A percentile compares a stretch with the other conserved stretches of the same genome.
Conservation (phyloP, 2,113 vertebrate species). For the Pogona vitticeps region DNA sequence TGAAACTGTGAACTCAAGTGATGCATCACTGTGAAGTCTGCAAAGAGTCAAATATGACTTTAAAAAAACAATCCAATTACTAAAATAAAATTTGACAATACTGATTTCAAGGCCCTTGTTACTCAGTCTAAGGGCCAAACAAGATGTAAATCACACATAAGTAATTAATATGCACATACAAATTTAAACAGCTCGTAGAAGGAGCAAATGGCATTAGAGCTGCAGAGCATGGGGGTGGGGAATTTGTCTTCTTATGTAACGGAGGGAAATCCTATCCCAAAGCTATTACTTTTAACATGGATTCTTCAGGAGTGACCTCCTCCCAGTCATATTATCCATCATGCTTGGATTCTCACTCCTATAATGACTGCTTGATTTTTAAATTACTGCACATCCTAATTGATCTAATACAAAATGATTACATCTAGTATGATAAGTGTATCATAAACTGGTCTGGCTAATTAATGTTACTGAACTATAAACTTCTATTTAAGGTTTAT, state of each 20-base stretch:
- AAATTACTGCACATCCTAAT: neutral
- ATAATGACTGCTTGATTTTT: too few relatives aligned
- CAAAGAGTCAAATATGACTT: too few relatives aligned
- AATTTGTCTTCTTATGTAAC: too few relatives aligned
- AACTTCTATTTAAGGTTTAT: conserved; percentile 75
- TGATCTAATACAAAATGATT: neutral
- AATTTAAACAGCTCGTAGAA: neutral
- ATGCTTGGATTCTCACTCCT: too few relatives aligned
- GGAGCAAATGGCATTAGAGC: neutral
- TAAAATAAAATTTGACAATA: neutral
- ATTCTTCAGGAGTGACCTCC: too few relatives aligned
- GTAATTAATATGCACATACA: neutral
- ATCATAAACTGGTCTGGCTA: neutral
- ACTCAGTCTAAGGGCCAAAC: neutral
- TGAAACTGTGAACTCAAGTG: too few relatives aligned
- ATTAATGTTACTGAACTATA: conserved; percentile 70
- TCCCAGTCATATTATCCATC: too few relatives aligned
- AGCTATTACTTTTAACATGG: too few relatives aligned
- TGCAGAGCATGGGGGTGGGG: neutral
- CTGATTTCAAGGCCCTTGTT: too few relatives aligned
- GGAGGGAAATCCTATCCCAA: too few relatives aligned
- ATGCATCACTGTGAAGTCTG: too few relatives aligned
- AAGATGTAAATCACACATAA: neutral
- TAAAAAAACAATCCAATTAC: too few relatives aligned
- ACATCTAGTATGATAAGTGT: neutral